Base-by-base conservation (phyloP, 2,113 vertebrate genomes). In the Proterorhinus semilunaris region DNA sequence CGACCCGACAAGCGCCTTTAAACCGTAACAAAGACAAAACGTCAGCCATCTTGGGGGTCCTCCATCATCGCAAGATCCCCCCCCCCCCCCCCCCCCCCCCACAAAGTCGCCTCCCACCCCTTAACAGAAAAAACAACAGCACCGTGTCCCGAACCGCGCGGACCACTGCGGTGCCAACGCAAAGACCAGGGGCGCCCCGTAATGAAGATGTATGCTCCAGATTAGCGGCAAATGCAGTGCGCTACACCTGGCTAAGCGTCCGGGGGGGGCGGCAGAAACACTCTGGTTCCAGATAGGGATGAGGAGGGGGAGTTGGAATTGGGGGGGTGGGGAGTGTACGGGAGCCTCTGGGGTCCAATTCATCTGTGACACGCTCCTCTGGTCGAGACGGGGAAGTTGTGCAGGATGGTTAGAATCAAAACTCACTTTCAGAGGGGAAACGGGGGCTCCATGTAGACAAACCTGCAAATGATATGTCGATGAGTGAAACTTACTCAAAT, bases 201-300 rank as follows among this genome's bases (percentile, higher is more conserved):
- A 81, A 89, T 87, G 82, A 84, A 89, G 88, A 88, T 53, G 72
- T 82, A 88, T 88, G 71, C 62, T 51, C 67, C 62, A 79, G 75
- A 83, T 87, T 86, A 86, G 71, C 65, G 54, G 67, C 52, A 53
- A 67, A 54, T 15, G 53, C 70, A 44, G 67, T 42, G 47, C 11
- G 7, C 50, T 61, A 65, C 84, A 86, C 52, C 84, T 82, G 83
- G 76, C 50, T 52, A 75, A 58, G 69, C 53, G 75, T 10, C 7
- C 44, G 15, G 16, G 45, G 58, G 16, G 45, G 58, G 16, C 45
- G 6, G 47, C 4, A 10, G 43, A 48, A 64, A 68, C 51, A 51
- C 49, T 62, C 54, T 67, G 27, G 43, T 73, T 73, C 73, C 72
- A 75, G 72, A 76, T 65, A 69, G 67, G 65, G 76, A 9, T 8